These are phyloP conservation scores for Nannoperca obscura DNA, from an alignment of 2,797 vertebrate genomes.

Conservation along the genomic window DNA sequence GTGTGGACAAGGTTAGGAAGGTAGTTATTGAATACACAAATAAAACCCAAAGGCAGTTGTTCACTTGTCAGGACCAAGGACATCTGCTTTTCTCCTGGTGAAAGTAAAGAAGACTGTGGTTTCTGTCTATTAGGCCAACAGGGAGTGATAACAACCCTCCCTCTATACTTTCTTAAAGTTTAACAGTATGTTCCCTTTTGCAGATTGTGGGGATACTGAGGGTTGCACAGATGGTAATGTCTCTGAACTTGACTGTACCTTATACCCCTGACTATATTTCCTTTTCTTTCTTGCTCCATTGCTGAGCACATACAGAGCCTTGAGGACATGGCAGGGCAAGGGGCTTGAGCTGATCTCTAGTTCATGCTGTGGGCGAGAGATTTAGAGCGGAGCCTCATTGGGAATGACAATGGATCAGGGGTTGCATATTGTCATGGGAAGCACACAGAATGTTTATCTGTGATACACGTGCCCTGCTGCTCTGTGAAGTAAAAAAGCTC, in stretches of 20 bases:
- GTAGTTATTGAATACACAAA: constrained; percentile 17
- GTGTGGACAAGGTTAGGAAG: constrained; percentile 17
- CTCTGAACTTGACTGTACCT: constrained; percentile 29
- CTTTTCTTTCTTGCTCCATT: constrained; percentile 25
- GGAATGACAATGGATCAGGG: constrained; percentile 69
- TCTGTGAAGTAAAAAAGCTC: neutral
- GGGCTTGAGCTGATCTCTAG: constrained; percentile 61
- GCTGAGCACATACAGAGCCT: constrained; percentile 50
- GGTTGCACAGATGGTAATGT: constrained; percentile 5
- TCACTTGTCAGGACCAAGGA: constrained; percentile 33
- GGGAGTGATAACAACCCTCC: constrained; percentile 36
- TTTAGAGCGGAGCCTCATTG: constrained; percentile 60
- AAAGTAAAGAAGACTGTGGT: constrained; percentile 44
- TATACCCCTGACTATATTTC: constrained; percentile 24
- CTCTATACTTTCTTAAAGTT: constrained; percentile 41
- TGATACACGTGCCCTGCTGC: neutral
- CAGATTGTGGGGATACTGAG: constrained; percentile 30
- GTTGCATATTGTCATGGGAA: constrained; percentile 63
- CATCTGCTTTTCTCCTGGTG: constrained; percentile 61
- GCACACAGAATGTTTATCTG: constrained; percentile 48
- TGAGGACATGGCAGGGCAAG: constrained; percentile 50
- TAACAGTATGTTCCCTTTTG: constrained; percentile 40
- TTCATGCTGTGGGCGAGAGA: constrained; percentile 62
- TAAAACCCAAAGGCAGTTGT: constrained; percentile 33
- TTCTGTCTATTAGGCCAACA: constrained; percentile 49